These are phyloP conservation scores for Teleogryllus oceanicus DNA, from an alignment of 2,888 invertebrate species.

Conservation along the genomic window DNA sequence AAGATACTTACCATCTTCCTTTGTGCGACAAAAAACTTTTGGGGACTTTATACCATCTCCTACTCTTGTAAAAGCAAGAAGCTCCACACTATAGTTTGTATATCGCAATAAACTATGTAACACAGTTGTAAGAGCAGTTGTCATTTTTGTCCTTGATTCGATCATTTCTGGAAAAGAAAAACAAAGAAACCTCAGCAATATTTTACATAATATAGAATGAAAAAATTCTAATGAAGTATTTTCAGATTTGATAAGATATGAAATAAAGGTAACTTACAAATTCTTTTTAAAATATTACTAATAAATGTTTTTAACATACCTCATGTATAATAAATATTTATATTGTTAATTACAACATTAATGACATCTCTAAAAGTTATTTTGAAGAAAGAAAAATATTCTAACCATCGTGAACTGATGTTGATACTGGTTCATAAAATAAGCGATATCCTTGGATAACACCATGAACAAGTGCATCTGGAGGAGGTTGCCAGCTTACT, in stretches of 20 bases:
- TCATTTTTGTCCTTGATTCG: conserved; percentile 46
- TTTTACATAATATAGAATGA: neutral
- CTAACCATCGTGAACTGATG: conserved; percentile 31
- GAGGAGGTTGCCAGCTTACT: conserved; percentile 67
- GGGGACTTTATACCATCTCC: conserved; percentile 48
- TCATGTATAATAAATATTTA: no score
- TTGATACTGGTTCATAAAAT: conserved; percentile 42
- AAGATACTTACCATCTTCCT: conserved; percentile 47
- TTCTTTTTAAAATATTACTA: no score
- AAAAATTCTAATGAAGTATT: no score
- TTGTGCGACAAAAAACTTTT: conserved; percentile 46
- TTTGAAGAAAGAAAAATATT: neutral
- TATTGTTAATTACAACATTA: no score
- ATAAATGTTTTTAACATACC: no score
- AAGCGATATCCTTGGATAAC: conserved; percentile 52
- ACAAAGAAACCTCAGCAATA: neutral
- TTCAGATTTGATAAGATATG: no score
- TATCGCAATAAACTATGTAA: conserved; percentile 46
- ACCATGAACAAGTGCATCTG: conserved; percentile 48
- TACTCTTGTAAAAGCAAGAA: conserved; percentile 49
- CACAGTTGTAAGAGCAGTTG: conserved; percentile 42
- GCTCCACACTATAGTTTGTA: conserved; percentile 51
- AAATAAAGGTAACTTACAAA: no score
- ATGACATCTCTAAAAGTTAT: no score
- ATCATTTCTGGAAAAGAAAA: conserved; percentile 30